These are phyloP conservation scores for Phodopus roborovskii DNA, from an alignment of 2,113 vertebrate species.

Conservation along the genomic window DNA sequence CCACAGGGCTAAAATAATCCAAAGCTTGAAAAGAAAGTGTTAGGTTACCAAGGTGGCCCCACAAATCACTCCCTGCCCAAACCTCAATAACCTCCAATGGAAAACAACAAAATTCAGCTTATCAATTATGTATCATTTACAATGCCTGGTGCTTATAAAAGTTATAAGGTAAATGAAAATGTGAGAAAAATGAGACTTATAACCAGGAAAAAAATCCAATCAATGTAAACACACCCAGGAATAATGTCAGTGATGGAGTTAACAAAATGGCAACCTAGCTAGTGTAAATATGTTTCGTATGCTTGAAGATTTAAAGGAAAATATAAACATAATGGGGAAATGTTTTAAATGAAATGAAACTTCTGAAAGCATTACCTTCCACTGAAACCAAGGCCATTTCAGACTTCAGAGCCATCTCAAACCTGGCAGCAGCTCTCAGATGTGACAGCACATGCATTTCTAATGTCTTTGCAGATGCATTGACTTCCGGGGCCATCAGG, in stretches of 20 bases:
- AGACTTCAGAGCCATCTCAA: background rate
- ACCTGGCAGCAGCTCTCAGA: background rate
- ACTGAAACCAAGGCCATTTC: background rate
- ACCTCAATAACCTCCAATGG: background rate
- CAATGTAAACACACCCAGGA: background rate
- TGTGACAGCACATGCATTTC: background rate
- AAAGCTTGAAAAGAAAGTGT: background rate
- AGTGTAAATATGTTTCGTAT: background rate
- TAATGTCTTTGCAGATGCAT: background rate
- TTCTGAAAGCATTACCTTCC: background rate
- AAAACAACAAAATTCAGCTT: constrained; percentile 2
- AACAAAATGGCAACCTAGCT: background rate
- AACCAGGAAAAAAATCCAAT: background rate
- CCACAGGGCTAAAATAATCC: background rate
- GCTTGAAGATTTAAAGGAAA: background rate
- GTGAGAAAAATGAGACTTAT: background rate
- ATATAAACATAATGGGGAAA: background rate
- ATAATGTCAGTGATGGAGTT: background rate
- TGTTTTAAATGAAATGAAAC: background rate
- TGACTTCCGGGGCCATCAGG: background rate
- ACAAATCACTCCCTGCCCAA: background rate
- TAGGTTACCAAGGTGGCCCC: background rate
- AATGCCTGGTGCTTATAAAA: background rate
- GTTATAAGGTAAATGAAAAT: background rate
- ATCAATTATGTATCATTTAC: background rate